Conservation (phyloP, 2,113 vertebrate species). For the Calypte anna region DNA sequence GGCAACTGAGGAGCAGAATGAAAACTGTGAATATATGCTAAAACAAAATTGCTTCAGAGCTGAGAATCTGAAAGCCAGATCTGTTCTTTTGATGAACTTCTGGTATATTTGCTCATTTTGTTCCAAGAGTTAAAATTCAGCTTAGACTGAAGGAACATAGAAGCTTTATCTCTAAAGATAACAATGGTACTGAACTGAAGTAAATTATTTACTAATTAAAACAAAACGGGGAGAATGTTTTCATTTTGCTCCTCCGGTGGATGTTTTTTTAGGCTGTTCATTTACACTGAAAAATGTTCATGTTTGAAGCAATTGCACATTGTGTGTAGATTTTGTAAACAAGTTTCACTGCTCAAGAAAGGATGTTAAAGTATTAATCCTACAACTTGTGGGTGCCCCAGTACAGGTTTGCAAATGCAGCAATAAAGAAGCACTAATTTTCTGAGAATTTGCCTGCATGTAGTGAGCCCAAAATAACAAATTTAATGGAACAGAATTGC, state of each 20-base stretch:
- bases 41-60: neutral
- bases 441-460: conserved; percentile 8
- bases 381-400: neutral
- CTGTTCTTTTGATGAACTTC: neutral
- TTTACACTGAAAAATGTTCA: conserved; percentile 55
- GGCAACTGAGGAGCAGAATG: neutral
- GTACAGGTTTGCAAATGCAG: conserved; percentile 34
- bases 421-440: neutral
- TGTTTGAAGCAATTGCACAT: conserved; percentile 23
- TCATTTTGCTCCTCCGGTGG: neutral
- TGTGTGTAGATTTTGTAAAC: conserved; percentile 39
- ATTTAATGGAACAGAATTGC: conserved; percentile 25
- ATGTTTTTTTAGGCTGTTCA: conserved; percentile 14
- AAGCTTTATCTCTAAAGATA: conserved; percentile 42
- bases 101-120: neutral
- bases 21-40: neutral
- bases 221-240: neutral
- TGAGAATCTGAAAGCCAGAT: neutral
- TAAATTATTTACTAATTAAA: conserved; percentile 60
- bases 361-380: conserved; percentile 70
- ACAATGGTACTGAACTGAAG: conserved; percentile 10
- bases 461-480: neutral
- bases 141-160: neutral
- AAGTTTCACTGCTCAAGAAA: conserved; percentile 10
- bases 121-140: conserved; percentile 9